phyloP scores from a whole-genome alignment of 2,113 vertebrate species.

The Petromus typicus region DNA sequence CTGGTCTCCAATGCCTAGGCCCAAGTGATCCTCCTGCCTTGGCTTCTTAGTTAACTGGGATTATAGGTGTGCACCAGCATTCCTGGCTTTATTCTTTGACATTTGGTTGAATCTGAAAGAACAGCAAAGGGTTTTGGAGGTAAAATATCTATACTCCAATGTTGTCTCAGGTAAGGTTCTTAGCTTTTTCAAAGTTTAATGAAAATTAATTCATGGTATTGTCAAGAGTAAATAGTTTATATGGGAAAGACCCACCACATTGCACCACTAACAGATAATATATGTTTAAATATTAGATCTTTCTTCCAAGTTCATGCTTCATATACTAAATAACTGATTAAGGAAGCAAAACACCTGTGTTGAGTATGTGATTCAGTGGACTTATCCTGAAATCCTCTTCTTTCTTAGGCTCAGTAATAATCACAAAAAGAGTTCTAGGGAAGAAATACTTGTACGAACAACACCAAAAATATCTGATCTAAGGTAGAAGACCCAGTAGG shows the following conservation, averaged over 20 bases:
- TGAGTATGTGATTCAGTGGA: background rate
- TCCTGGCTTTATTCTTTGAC: background rate
- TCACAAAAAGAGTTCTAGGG: background rate
- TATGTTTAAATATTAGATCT: slow-evolving; percentile 21
- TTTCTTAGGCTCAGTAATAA: background rate
- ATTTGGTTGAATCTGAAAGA: background rate
- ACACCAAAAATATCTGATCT: background rate
- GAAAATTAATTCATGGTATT: background rate
- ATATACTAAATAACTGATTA: background rate
- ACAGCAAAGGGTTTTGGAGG: background rate
- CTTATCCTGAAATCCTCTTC: background rate
- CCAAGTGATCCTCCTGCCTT: background rate
- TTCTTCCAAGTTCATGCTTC: background rate
- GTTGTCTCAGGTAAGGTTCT: background rate
- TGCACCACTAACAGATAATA: background rate
- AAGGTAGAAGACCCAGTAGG: background rate
- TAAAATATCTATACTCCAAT: background rate
- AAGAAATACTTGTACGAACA: background rate
- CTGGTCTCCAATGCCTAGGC: background rate
- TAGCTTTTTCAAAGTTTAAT: background rate
- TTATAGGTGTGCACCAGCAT: background rate
- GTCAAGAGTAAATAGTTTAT: background rate
- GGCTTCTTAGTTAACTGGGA: background rate
- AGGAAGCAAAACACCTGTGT: background rate
- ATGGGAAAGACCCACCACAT: background rate